Conservation (phyloP, 2,888 invertebrate species). For the Orthonevra nobilis region DNA sequence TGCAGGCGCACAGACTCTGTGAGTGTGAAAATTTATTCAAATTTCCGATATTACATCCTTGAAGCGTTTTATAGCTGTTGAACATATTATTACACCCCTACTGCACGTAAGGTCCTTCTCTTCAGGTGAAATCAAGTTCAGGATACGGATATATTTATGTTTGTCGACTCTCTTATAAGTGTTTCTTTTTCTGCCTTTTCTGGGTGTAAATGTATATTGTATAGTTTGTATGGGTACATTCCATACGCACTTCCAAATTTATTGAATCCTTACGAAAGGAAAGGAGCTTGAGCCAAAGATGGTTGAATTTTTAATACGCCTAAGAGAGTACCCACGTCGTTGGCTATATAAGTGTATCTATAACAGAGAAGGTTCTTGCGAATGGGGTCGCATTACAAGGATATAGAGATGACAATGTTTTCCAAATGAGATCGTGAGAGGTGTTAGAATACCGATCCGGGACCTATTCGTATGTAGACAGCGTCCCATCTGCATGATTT, state of each 20-base stretch:
- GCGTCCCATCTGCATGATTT: slow-evolving; percentile 65
- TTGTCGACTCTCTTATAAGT: too few relatives aligned
- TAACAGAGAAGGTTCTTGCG: slow-evolving; percentile 23
- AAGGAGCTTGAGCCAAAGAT: slow-evolving; percentile 18
- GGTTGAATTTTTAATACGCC: slow-evolving; percentile 63
- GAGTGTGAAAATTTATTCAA: slow-evolving; percentile 69
- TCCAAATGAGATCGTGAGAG: slow-evolving; percentile 65
- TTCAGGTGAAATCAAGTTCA: slow-evolving; percentile 20
- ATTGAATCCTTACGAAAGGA: too few relatives aligned
- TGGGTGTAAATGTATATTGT: slow-evolving; percentile 19
- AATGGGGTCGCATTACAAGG: slow-evolving; percentile 12
- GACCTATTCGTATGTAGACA: slow-evolving; percentile 15
- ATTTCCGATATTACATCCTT: slow-evolving; percentile 71
- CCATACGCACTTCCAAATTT: slow-evolving; percentile 52
- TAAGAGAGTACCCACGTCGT: slow-evolving; percentile 38
- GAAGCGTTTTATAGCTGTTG: slow-evolving; percentile 70
- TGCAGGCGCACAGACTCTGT: too few relatives aligned
- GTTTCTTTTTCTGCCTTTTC: slow-evolving; percentile 21
- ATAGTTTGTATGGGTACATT: slow-evolving; percentile 22
- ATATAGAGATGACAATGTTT: slow-evolving; percentile 65
- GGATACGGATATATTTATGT: slow-evolving; percentile 30
- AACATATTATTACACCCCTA: slow-evolving; percentile 70
- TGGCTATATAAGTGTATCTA: slow-evolving; percentile 2
- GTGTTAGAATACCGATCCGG: slow-evolving; percentile 42
- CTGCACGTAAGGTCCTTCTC: slow-evolving; percentile 55